Evolutionary conservation across 2,797 vertebrate species (phyloP).

Genomic region (Graptemys geographica): DNA sequence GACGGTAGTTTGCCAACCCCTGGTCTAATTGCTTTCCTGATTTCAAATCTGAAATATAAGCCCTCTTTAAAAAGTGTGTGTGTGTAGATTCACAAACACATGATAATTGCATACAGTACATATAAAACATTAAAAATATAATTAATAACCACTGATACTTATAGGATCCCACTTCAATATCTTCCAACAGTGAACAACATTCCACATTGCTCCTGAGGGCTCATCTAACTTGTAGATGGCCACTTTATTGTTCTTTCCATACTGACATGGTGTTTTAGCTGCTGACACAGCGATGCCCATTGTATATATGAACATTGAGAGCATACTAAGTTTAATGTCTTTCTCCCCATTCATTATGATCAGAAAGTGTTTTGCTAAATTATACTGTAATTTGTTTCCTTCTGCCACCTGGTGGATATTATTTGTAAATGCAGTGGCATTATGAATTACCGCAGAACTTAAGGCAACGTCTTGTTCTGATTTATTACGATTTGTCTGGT

Average conservation of each 20-base stretch:
- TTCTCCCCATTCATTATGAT: rapidly evolving
- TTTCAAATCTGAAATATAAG: not conserved
- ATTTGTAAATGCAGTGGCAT: slow-evolving; percentile 32
- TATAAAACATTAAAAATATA: not conserved
- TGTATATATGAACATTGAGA: not conserved
- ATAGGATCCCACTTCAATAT: not conserved
- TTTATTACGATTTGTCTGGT: not conserved
- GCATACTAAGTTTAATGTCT: not conserved
- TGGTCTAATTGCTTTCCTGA: not conserved
- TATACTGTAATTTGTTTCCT: slow-evolving; percentile 74
- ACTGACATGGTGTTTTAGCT: not conserved
- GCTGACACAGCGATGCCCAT: not conserved
- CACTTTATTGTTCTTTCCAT: rapidly evolving
- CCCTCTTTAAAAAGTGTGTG: rapidly evolving
- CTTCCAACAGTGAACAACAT: not conserved
- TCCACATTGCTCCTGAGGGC: not conserved
- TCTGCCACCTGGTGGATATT: slow-evolving; percentile 79
- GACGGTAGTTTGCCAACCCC: no score
- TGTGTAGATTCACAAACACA: rapidly evolving
- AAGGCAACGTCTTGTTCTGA: not conserved
- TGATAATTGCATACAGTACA: not conserved
- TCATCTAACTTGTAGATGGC: not conserved
- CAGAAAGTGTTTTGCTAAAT: not conserved
- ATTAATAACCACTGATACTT: not conserved
- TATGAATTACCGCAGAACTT: not conserved